Evolutionary conservation across 2,797 vertebrate species (phyloP).

Genomic region (Brachymystax lenok): DNA sequence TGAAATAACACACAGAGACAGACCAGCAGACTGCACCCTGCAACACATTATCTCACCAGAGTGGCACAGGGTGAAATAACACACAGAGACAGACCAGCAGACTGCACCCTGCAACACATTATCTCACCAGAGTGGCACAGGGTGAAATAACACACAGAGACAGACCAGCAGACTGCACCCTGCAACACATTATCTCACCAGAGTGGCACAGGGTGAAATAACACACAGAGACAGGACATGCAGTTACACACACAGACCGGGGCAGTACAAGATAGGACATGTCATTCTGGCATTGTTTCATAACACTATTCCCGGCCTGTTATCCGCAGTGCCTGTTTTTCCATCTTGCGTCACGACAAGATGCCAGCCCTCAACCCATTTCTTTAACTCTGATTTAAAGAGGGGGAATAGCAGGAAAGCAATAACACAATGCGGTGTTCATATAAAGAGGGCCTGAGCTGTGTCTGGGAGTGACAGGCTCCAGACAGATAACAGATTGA

Average conservation of each 20-base stretch:
- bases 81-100: slow-evolving; percentile 22
- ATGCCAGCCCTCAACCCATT: slow-evolving; percentile 20
- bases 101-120: slow-evolving; percentile 51
- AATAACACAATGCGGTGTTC: neutral
- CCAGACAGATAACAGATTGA: neutral
- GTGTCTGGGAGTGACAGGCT: neutral
- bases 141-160: neutral
- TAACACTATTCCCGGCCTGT: slow-evolving; percentile 1
- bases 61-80: too few species aligned
- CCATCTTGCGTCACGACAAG: neutral
- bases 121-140: neutral
- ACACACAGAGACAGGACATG: neutral
- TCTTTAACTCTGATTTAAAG: slow-evolving; percentile 5
- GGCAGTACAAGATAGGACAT: slow-evolving; percentile 51
- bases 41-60: too few species aligned
- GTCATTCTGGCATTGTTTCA: slow-evolving; percentile 43
- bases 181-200: too few species aligned
- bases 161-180: neutral
- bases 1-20: slow-evolving; percentile 33
- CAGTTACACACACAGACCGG: neutral
- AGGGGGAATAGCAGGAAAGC: neutral
- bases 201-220: too few species aligned
- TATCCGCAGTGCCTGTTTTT: neutral
- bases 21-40: too few species aligned
- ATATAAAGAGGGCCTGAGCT: neutral